A percentile compares a stretch with the other conserved stretches of the same genome.
Conservation (phyloP, 2,888 invertebrate species). For the Venustoraphidia nigricollis region DNA sequence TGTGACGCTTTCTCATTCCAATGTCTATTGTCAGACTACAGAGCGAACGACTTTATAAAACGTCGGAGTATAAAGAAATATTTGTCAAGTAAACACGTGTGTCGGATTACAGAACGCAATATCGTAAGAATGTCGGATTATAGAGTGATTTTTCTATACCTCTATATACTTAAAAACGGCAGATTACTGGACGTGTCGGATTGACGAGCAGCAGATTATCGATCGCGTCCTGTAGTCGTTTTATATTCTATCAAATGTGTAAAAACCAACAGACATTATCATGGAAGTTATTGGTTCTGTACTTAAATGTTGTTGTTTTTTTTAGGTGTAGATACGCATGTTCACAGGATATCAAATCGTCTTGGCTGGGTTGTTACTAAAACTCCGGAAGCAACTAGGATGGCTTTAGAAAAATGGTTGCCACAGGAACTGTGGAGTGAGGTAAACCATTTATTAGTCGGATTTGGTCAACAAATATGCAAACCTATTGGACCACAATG, state of each 20-base stretch:
- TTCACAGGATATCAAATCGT: conserved; percentile 86
- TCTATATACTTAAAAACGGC: too few species aligned
- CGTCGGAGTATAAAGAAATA: too few species aligned
- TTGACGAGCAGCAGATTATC: too few species aligned
- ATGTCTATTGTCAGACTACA: too few species aligned
- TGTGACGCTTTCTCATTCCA: too few species aligned
- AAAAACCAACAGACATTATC: not conserved
- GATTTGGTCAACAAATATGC: conserved; percentile 94
- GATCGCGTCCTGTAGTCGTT: too few species aligned
- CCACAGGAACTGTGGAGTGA: conserved; percentile 75
- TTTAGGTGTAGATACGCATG: conserved; percentile 89
- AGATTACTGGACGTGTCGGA: too few species aligned
- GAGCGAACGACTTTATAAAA: too few species aligned
- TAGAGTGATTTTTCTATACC: too few species aligned
- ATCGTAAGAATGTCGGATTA: too few species aligned
- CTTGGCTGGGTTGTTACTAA: conserved; percentile 69
- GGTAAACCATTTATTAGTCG: conserved; percentile 82
- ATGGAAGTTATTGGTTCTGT: not conserved
- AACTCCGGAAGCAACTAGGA: conserved; percentile 80
- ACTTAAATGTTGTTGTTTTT: conserved; percentile 9
- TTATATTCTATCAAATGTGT: not conserved
- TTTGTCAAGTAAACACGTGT: too few species aligned
- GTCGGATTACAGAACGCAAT: too few species aligned
- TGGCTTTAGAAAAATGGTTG: conserved; percentile 73
- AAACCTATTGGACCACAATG: conserved; percentile 72